Conservation (phyloP, 2,113 vertebrate genomes). For the Pan troglodytes region NHGRI_mPanTro3-v2.1_pri NC_072416.2:8692501-8693000, state of each 20-base stretch:
- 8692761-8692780: neutral
- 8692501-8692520: neutral
- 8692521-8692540: neutral
- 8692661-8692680: neutral
- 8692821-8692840: neutral
- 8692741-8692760: neutral
- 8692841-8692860: neutral
- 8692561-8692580: neutral
- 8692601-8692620: neutral
- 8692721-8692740: neutral
- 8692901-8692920: neutral
- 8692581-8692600: neutral
- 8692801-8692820: neutral
- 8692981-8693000: too few species aligned
- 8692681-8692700: neutral
- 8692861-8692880: neutral
- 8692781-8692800: neutral
- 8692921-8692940: neutral
- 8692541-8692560: neutral
- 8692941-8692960: too few species aligned
- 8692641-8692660: neutral
- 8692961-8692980: fast-evolving
- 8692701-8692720: neutral
- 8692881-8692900: neutral
- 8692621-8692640: neutral